These are phyloP conservation scores for Murina feae DNA, from an alignment of 2,113 vertebrate genomes.

Conservation along the genomic window DNA sequence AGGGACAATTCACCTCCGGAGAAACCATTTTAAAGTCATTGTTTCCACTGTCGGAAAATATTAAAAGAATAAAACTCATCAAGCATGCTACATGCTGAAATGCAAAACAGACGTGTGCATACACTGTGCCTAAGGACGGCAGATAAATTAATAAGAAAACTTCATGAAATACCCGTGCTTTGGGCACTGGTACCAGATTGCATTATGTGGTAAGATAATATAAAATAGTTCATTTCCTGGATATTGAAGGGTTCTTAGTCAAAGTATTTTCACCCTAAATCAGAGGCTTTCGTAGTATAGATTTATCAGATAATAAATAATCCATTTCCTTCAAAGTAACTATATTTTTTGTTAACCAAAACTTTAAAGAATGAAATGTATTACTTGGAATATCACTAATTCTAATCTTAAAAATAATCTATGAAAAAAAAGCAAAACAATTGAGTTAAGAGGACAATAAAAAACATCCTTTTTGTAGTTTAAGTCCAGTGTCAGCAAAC, in stretches of 20 bases:
- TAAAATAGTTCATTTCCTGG: not conserved
- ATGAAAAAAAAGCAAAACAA: not conserved
- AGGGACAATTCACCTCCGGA: constrained; percentile 72
- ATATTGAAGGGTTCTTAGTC: constrained; percentile 10
- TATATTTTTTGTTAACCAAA: not conserved
- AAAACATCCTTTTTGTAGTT: not conserved
- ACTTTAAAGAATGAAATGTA: constrained; percentile 6
- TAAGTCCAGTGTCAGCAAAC: not conserved
- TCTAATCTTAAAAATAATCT: not conserved
- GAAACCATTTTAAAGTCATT: constrained; percentile 53
- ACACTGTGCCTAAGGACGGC: not conserved
- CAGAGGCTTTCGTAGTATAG: not conserved
- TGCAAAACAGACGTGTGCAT: not conserved
- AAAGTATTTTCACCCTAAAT: not conserved
- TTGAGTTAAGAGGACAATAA: constrained; percentile 1
- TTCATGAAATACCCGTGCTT: constrained; percentile 29
- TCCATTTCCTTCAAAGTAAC: constrained; percentile 32
- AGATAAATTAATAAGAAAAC: constrained; percentile 57
- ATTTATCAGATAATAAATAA: constrained; percentile 32
- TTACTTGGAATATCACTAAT: not conserved
- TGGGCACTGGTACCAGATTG: not conserved
- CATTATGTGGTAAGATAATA: not conserved
- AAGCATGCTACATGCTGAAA: not conserved
- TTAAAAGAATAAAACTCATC: constrained; percentile 31
- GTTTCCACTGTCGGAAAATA: constrained; percentile 43